Conservation (phyloP, 2,888 invertebrate genomes). For the Tillus elongatus region DNA sequence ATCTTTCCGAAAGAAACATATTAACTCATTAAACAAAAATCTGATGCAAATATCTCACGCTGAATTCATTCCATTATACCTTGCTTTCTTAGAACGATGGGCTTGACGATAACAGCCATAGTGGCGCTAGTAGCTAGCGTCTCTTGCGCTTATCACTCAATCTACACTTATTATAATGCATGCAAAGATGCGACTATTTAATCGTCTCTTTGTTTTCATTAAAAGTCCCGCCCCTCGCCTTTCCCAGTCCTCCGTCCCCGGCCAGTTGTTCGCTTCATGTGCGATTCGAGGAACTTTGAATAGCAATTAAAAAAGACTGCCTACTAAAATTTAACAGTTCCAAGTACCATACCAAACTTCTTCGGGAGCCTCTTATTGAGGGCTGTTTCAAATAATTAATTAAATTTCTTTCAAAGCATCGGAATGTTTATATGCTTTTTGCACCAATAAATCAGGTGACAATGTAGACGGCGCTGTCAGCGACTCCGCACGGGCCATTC, state of each 20-base stretch:
- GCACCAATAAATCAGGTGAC: slow-evolving; percentile 41
- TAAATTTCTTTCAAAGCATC: slow-evolving; percentile 40
- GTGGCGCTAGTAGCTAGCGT: no score
- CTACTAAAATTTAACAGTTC: slow-evolving; percentile 41
- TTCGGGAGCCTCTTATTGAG: slow-evolving; percentile 39
- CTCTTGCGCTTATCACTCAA: slow-evolving; percentile 16
- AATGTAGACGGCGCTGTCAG: slow-evolving; percentile 34
- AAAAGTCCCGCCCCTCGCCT: slow-evolving; percentile 17
- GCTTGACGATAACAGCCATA: no score
- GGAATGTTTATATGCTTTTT: slow-evolving; percentile 41
- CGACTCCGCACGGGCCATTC: slow-evolving; percentile 36
- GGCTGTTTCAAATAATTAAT: slow-evolving; percentile 45
- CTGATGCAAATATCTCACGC: no score
- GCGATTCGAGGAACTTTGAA: slow-evolving; percentile 34
- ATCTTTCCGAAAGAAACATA: no score
- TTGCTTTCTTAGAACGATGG: no score
- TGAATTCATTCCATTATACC: no score
- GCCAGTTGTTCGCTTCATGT: neutral
- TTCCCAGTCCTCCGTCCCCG: neutral
- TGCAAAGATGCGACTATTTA: slow-evolving; percentile 37
- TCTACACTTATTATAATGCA: no score
- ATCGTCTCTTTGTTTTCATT: slow-evolving; percentile 38
- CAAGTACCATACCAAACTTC: slow-evolving; percentile 41
- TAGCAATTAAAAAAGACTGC: slow-evolving; percentile 34
- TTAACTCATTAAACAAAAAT: no score